Conservation (phyloP, 2,888 invertebrate genomes). For the Torymus texanus region DNA sequence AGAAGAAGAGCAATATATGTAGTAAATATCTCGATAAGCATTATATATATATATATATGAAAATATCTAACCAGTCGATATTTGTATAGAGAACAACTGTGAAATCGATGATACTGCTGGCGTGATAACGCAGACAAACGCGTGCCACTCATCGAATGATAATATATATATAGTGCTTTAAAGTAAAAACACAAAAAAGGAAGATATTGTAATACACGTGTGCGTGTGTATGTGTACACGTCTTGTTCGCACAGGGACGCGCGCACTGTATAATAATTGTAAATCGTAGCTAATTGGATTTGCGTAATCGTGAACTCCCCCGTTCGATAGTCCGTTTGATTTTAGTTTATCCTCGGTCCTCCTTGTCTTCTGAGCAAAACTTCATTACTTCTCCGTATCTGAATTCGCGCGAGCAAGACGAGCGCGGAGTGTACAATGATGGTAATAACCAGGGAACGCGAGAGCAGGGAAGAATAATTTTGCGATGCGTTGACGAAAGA, state of each 20-base stretch:
- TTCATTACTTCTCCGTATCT: neutral
- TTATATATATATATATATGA: too few relatives aligned
- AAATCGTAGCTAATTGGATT: slow-evolving; percentile 46
- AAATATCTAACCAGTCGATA: too few relatives aligned
- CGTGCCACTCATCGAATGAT: too few relatives aligned
- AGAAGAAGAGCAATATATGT: too few relatives aligned
- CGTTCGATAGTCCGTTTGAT: slow-evolving; percentile 50
- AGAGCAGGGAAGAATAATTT: neutral
- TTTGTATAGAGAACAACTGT: too few relatives aligned
- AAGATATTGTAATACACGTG: neutral
- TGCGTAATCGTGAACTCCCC: slow-evolving; percentile 53
- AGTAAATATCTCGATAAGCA: too few relatives aligned
- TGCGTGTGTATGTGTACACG: slow-evolving; percentile 15
- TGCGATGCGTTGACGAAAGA: too few relatives aligned
- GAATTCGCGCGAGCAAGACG: neutral
- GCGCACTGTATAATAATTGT: slow-evolving; percentile 41
- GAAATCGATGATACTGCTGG: too few relatives aligned
- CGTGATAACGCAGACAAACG: too few relatives aligned
- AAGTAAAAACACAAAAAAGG: neutral
- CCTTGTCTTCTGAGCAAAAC: neutral
- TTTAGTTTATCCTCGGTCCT: slow-evolving; percentile 10
- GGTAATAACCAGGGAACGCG: neutral
- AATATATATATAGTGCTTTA: neutral
- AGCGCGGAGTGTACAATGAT: neutral
- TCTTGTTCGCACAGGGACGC: neutral